Evolutionary conservation across 2,113 vertebrate species (phyloP).

Genomic region (Urocolius indicus): DNA sequence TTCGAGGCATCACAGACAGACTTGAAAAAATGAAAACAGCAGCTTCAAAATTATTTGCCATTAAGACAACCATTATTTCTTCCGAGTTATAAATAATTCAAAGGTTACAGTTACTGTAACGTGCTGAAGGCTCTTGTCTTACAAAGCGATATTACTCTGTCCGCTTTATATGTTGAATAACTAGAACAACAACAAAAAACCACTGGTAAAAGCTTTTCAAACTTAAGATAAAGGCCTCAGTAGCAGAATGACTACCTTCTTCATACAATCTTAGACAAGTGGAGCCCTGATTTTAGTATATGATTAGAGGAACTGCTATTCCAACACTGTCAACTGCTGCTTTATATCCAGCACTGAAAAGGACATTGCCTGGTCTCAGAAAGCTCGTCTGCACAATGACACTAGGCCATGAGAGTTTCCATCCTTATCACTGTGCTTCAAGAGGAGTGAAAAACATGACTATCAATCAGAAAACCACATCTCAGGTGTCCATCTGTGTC

Average conservation of each 20-base stretch:
- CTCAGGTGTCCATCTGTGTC: not conserved
- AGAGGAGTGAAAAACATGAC: not conserved
- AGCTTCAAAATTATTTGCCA: not conserved
- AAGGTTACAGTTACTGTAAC: not conserved
- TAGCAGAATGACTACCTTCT: constrained; percentile 21
- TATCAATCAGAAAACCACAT: not conserved
- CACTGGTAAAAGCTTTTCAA: constrained; percentile 52
- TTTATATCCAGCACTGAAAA: not conserved
- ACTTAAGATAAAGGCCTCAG: constrained; percentile 11
- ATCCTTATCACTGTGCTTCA: not conserved
- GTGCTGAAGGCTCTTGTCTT: constrained; percentile 18
- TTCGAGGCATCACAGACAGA: not conserved
- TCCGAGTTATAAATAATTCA: constrained; percentile 38
- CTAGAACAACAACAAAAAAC: constrained; percentile 56
- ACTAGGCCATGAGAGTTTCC: not conserved
- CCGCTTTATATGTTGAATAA: constrained; percentile 22
- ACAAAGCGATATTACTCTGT: constrained; percentile 17
- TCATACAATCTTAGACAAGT: not conserved
- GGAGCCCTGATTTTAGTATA: not conserved
- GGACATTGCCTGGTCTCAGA: not conserved
- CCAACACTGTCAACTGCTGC: not conserved
- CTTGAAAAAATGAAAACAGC: fast-evolving
- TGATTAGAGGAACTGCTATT: not conserved
- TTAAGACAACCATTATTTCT: constrained; percentile 29
- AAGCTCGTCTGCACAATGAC: not conserved